Percentiles rank a stretch among this genome's conserved stretches.
These are phyloP conservation scores for Sitodiplosis mosellana DNA, from an alignment of 1,140 invertebrate species.

Conservation along the genomic window DNA sequence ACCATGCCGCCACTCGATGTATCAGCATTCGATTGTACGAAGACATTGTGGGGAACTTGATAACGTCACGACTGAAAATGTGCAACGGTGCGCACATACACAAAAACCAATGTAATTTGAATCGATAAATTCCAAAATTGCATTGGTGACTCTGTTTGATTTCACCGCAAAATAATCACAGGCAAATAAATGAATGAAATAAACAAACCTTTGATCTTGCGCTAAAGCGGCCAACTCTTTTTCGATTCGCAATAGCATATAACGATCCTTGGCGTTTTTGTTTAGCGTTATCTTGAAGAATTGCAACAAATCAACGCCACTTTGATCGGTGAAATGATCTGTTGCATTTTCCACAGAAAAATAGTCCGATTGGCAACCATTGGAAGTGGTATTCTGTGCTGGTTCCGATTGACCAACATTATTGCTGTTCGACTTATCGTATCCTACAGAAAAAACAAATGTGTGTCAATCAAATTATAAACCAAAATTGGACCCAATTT, in stretches of 20 bases:
- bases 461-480: too few relatives aligned
- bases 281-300: conserved; percentile 85
- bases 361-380: not conserved
- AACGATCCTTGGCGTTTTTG: conserved; percentile 71
- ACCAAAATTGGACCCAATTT: too few relatives aligned
- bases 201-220: conserved; percentile 59
- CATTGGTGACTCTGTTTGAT: too few relatives aligned
- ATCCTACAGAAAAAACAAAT: too few relatives aligned
- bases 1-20: conserved; percentile 80
- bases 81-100: too few relatives aligned
- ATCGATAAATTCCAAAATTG: too few relatives aligned
- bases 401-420: too few relatives aligned
- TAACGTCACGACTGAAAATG: conserved; percentile 45
- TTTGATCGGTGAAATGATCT: conserved; percentile 58
- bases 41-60: conserved; percentile 77
- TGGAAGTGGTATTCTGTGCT: too few relatives aligned
- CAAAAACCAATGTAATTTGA: too few relatives aligned
- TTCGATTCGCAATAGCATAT: conserved; percentile 70
- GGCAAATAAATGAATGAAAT: too few relatives aligned
- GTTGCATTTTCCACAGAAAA: conserved; percentile 51
- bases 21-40: conserved; percentile 92
- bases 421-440: too few relatives aligned
- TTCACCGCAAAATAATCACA: not conserved
- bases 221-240: conserved; percentile 68
- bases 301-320: conserved; percentile 61